phyloP scores from a whole-genome alignment of 1,140 invertebrate species.

The Trachymyrmex cornetzi region DNA sequence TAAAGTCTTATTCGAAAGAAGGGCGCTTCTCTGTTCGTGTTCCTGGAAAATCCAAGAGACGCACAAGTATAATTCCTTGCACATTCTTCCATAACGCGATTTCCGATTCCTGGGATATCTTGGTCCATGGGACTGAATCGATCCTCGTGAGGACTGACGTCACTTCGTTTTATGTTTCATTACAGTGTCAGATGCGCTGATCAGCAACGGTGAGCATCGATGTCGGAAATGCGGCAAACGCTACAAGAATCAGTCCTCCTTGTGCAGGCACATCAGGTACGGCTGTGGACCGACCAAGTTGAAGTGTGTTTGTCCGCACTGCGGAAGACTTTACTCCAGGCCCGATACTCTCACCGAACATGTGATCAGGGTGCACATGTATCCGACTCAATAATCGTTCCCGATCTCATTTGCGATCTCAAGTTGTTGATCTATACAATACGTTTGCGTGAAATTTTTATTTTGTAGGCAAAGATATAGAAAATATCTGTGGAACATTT shows the following conservation, averaged over 20 bases:
- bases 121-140: background rate
- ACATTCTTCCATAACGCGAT: background rate
- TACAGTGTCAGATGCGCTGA: conserved; percentile 73
- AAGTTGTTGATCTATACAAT: background rate
- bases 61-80: background rate
- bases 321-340: conserved; percentile 79
- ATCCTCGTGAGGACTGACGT: conserved; percentile 72
- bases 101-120: background rate
- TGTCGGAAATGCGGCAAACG: conserved; percentile 79
- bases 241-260: conserved; percentile 79
- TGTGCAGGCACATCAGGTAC: conserved; percentile 81
- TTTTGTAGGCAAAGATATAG: background rate
- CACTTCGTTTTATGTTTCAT: conserved; percentile 78
- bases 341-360: conserved; percentile 80
- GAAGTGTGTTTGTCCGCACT: conserved; percentile 78
- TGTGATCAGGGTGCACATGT: conserved; percentile 72
- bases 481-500: background rate
- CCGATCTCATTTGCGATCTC: background rate
- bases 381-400: background rate
- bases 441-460: background rate
- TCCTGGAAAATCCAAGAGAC: background rate
- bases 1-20: background rate
- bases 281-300: conserved; percentile 82
- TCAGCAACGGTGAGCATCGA: conserved; percentile 67
- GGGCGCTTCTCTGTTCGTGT: background rate